These are phyloP conservation scores for Temnopleurus reevesii DNA, from an alignment of 53 echinoderm and acorn worm genomes.

Conservation along the genomic window DNA sequence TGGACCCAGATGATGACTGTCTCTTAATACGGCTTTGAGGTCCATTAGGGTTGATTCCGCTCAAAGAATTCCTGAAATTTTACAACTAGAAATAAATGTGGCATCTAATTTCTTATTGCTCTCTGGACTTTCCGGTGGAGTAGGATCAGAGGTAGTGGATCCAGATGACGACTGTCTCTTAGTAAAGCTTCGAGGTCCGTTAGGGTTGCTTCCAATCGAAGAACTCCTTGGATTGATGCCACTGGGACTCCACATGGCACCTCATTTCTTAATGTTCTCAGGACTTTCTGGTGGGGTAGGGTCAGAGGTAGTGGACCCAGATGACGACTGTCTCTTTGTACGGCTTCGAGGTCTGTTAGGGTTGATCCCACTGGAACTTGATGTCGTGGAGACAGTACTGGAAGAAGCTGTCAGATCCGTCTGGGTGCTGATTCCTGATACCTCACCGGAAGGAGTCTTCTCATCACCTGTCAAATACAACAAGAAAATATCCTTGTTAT, in stretches of 20 bases:
- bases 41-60: no score
- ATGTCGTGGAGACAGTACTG: conserved; percentile 51
- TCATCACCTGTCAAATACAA: conserved; percentile 49
- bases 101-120: conserved; percentile 58
- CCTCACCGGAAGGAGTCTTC: conserved; percentile 42
- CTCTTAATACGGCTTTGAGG: neutral
- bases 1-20: neutral
- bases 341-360: conserved; percentile 55
- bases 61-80: no score
- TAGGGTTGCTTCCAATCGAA: no score
- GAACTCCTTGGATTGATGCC: no score
- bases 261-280: conserved; percentile 63
- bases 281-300: conserved; percentile 73
- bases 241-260: neutral
- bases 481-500: no score
- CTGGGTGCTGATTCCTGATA: conserved; percentile 51
- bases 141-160: conserved; percentile 67
- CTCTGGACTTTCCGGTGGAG: conserved; percentile 73
- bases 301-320: conserved; percentile 73
- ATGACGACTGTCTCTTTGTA: conserved; percentile 75
- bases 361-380: conserved; percentile 39
- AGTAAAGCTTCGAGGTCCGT: no score
- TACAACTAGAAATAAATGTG: no score
- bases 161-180: conserved; percentile 68
- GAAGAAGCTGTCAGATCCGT: conserved; percentile 47